These are phyloP conservation scores for Antigone vipio DNA, from an alignment of 2,113 vertebrate species.

Conservation along the genomic window DNA sequence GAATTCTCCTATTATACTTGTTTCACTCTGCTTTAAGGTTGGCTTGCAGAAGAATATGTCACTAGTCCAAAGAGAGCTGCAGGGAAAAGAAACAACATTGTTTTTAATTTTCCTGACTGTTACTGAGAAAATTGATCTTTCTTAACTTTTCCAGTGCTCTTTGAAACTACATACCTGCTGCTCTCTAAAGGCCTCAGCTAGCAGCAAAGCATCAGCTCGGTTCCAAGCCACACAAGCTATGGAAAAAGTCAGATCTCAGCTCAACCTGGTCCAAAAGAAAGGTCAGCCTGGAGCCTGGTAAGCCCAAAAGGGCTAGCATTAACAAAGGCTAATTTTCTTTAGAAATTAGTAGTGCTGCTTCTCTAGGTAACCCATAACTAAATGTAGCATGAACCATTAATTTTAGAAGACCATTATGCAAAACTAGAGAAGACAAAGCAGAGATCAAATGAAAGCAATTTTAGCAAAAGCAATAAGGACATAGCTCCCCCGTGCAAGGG, in stretches of 20 bases:
- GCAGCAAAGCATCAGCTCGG: background rate
- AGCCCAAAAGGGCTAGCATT: background rate
- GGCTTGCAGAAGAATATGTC: background rate
- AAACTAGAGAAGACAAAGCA: background rate
- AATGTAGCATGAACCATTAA: background rate
- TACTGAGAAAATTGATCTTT: background rate
- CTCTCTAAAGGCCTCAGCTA: slow-evolving; percentile 13
- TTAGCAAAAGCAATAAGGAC: background rate
- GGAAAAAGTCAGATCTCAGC: slow-evolving; percentile 18
- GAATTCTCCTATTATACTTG: background rate
- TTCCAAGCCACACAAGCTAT: slow-evolving; percentile 29
- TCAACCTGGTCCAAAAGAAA: slow-evolving; percentile 21
- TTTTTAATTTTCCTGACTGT: background rate
- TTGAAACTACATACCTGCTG: background rate
- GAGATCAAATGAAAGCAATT: background rate
- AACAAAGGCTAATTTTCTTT: background rate
- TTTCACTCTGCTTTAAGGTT: background rate
- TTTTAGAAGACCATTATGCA: background rate
- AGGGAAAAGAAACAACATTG: background rate
- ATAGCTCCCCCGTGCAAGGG: background rate
- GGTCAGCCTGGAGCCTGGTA: background rate
- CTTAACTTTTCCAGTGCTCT: slow-evolving; percentile 1
- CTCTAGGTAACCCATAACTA: background rate
- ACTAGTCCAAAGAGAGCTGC: background rate
- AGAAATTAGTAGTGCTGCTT: background rate